Conservation (phyloP, 2,888 invertebrate genomes). For the Campoletis raptor region DNA sequence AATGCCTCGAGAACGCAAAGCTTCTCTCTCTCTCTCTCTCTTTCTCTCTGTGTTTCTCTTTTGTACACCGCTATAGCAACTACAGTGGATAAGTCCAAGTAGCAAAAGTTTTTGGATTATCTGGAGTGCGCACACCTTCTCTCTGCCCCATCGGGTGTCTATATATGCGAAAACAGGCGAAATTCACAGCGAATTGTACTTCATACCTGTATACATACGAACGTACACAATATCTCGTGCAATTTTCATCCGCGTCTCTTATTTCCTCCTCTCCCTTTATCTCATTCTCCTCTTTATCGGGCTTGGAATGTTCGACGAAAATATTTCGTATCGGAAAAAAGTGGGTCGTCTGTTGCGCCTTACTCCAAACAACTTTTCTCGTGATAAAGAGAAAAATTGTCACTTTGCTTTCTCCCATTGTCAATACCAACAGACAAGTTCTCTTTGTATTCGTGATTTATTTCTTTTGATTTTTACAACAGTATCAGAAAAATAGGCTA, state of each 20-base stretch:
- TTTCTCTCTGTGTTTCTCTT: too few relatives aligned
- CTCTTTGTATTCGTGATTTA: constrained; percentile 24
- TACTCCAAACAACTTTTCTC: constrained; percentile 13
- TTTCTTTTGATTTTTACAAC: not conserved
- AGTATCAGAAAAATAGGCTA: too few relatives aligned
- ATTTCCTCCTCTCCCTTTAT: constrained; percentile 12
- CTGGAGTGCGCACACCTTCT: constrained; percentile 57
- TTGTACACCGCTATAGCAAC: constrained; percentile 27
- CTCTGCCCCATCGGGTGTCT: not conserved
- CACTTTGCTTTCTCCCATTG: constrained; percentile 20
- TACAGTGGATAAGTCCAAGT: constrained; percentile 57
- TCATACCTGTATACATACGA: constrained; percentile 16
- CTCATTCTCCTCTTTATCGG: constrained; percentile 39
- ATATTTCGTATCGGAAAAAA: constrained; percentile 54
- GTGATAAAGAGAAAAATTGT: constrained; percentile 45
- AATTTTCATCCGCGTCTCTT: not conserved
- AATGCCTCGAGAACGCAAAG: constrained; percentile 31
- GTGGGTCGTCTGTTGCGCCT: not conserved
- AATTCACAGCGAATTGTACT: not conserved
- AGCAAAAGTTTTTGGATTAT: constrained; percentile 67
- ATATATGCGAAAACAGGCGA: constrained; percentile 6
- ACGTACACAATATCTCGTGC: constrained; percentile 47
- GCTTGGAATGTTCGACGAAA: constrained; percentile 42
- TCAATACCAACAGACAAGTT: not conserved
- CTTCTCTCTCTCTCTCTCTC: constrained; percentile 11